A percentile compares a stretch with the other conserved stretches of the same genome.
Evolutionary conservation across 2,113 vertebrate species (phyloP).

Genomic region (Apistogramma diplotaenia): DNA sequence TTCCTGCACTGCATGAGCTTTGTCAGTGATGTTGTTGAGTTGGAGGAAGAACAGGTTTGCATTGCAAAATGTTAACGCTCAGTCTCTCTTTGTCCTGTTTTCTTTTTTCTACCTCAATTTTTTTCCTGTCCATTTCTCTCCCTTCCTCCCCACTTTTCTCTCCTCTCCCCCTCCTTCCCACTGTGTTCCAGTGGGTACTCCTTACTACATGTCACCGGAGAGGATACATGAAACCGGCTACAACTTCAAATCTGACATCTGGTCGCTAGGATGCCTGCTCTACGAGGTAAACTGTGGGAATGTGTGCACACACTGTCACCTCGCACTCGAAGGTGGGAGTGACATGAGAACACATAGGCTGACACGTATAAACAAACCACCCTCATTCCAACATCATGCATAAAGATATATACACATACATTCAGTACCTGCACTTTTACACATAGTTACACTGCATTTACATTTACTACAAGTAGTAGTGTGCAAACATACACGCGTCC

Average conservation of each 20-base stretch:
- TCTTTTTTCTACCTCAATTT: neutral
- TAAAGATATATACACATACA: neutral
- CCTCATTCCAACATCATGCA: neutral
- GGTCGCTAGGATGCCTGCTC: conserved; percentile 97
- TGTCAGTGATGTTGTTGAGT: conserved; percentile 29
- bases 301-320: conserved; percentile 55
- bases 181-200: conserved; percentile 91
- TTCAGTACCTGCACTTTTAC: neutral
- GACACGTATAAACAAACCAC: conserved; percentile 36
- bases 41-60: neutral
- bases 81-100: conserved; percentile 18
- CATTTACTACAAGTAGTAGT: neutral
- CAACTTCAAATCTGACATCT: conserved; percentile 99
- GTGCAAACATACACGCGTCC: rapidly evolving
- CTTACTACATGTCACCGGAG: conserved; percentile 99
- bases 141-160: neutral
- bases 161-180: neutral
- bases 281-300: conserved; percentile 86
- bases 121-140: neutral
- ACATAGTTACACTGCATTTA: neutral
- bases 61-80: conserved; percentile 44
- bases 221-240: conserved; percentile 98
- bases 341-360: conserved; percentile 36
- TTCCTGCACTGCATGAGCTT: conserved; percentile 6
- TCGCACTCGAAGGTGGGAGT: conserved; percentile 33